These are phyloP conservation scores for Atrichornis clamosus DNA, from an alignment of 2,113 vertebrate species.

Conservation along the genomic window DNA sequence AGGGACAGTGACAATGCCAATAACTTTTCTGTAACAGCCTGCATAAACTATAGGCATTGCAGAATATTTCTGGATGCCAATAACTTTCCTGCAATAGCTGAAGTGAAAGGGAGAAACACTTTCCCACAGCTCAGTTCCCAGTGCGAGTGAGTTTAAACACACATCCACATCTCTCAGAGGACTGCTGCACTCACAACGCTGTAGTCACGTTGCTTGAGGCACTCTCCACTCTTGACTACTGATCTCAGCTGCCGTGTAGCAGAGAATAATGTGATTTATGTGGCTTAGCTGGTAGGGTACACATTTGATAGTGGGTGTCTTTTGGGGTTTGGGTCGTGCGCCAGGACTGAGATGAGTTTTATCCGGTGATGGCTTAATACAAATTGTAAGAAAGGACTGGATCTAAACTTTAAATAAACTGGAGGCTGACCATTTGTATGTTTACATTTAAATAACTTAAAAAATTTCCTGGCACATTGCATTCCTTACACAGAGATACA, in stretches of 20 bases:
- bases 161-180: not conserved
- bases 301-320: accelerated
- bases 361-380: not conserved
- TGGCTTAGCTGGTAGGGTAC: not conserved
- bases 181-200: not conserved
- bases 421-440: not conserved
- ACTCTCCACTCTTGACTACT: not conserved
- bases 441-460: not conserved
- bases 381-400: not conserved
- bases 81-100: not conserved
- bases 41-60: not conserved
- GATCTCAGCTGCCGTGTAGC: not conserved
- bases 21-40: not conserved
- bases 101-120: not conserved
- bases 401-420: not conserved
- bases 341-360: not conserved
- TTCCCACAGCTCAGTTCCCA: not conserved
- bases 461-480: not conserved
- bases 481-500: not conserved
- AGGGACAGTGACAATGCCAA: not conserved
- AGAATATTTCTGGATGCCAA: not conserved
- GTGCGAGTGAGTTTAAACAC: not conserved
- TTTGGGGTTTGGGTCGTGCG: not conserved
- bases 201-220: not conserved
- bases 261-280: not conserved